phyloP scores from a whole-genome alignment of 2,797 vertebrate genomes.

The Mastacembelus armatus region DNA sequence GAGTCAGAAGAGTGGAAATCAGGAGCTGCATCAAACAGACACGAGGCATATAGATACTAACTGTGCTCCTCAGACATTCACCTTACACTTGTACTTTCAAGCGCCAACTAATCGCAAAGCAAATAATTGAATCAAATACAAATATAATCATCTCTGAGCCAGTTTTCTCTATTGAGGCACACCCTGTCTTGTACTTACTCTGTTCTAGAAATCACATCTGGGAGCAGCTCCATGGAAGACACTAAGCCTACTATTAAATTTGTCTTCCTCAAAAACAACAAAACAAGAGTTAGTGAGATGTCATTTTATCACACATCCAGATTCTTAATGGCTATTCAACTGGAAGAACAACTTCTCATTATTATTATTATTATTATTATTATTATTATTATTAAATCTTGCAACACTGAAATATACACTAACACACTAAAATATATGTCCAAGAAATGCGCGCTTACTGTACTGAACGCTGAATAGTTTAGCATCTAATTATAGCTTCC shows the following conservation, averaged over 20 bases:
- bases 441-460: no score
- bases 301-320: background rate
- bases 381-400: no score
- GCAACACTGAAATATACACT: no score
- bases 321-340: background rate
- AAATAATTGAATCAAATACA: constrained; percentile 16
- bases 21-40: constrained; percentile 4
- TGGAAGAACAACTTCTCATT: background rate
- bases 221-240: constrained; percentile 9
- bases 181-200: constrained; percentile 23
- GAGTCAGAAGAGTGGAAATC: constrained; percentile 1
- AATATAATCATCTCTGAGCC: background rate
- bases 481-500: background rate
- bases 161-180: constrained; percentile 39
- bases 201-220: constrained; percentile 16
- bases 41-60: background rate
- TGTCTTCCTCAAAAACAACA: background rate
- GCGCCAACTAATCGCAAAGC: constrained; percentile 1
- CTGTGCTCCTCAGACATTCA: background rate
- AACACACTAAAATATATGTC: no score
- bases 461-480: background rate
- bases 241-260: background rate
- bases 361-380: no score
- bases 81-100: constrained; percentile 14
- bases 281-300: background rate